Evolutionary conservation across 2,797 vertebrate species (phyloP).

Genomic region (Pristis pectinata): DNA sequence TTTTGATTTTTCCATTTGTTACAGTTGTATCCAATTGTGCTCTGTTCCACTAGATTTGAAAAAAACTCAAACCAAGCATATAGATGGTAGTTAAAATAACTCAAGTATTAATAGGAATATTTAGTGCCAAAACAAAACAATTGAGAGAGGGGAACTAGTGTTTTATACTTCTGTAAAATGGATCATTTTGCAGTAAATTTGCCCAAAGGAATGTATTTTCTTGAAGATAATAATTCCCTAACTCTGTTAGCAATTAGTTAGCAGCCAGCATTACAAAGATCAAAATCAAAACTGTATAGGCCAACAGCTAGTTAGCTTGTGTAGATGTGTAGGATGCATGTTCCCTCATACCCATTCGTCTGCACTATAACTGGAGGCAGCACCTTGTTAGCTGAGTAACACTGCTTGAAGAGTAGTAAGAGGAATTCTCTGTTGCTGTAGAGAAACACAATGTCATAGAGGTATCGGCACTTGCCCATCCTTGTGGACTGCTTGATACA

Average conservation of each 20-base stretch:
- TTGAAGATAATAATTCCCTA: neutral
- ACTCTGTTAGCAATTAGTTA: conserved; percentile 8
- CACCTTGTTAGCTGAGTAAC: neutral
- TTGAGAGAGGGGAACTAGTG: neutral
- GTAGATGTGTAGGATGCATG: neutral
- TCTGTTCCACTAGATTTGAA: conserved; percentile 9
- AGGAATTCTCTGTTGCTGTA: neutral
- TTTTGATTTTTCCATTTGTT: neutral
- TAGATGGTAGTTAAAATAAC: neutral
- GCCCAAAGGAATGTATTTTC: neutral
- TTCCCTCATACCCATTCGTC: neutral
- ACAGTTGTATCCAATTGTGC: neutral
- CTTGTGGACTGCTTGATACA: neutral
- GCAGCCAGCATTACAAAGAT: neutral
- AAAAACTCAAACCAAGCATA: neutral
- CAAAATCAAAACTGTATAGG: neutral
- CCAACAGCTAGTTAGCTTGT: neutral
- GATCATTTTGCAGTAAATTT: neutral
- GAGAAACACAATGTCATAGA: no score
- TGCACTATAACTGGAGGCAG: no score
- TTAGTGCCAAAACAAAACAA: conserved; percentile 3
- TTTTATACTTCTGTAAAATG: conserved; percentile 5
- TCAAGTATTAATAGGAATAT: neutral
- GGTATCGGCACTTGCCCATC: no score
- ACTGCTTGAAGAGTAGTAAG: neutral